Conservation (phyloP, 2,888 invertebrate species). For the Sepiola atlantica region DNA sequence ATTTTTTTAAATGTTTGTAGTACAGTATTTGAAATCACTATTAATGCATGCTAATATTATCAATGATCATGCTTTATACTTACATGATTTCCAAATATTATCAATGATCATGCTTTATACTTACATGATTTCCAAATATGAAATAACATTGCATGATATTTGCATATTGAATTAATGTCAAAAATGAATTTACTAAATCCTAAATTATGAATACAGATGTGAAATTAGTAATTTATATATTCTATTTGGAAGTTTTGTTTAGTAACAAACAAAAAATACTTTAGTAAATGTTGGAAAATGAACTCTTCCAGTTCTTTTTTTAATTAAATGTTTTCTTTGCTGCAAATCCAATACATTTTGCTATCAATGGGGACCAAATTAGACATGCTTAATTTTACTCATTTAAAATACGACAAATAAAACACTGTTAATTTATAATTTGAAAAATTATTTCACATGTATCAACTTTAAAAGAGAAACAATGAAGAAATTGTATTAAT, state of each 20-base stretch:
- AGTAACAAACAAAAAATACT: background rate
- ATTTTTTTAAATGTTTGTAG: too few species aligned
- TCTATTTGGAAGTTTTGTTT: background rate
- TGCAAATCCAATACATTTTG: background rate
- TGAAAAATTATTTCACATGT: background rate
- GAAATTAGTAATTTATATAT: background rate
- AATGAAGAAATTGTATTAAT: background rate
- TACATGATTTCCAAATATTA: background rate
- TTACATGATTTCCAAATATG: background rate
- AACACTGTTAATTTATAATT: background rate
- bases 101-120: background rate
- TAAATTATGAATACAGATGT: background rate
- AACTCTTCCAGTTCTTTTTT: background rate
- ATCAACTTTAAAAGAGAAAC: background rate
- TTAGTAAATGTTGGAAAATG: background rate
- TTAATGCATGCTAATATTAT: background rate
- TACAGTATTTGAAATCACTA: too few species aligned
- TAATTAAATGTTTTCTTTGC: background rate
- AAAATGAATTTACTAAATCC: background rate
- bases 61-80: background rate
- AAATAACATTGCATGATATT: conserved; percentile 15
- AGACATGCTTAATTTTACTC: too few species aligned
- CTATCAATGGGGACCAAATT: background rate
- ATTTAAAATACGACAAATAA: too few species aligned
- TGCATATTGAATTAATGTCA: background rate